Percentiles rank a stretch among this genome's conserved stretches.
phyloP scores from a whole-genome alignment of 2,113 vertebrate species.

The Lepisosteus oculatus region DNA sequence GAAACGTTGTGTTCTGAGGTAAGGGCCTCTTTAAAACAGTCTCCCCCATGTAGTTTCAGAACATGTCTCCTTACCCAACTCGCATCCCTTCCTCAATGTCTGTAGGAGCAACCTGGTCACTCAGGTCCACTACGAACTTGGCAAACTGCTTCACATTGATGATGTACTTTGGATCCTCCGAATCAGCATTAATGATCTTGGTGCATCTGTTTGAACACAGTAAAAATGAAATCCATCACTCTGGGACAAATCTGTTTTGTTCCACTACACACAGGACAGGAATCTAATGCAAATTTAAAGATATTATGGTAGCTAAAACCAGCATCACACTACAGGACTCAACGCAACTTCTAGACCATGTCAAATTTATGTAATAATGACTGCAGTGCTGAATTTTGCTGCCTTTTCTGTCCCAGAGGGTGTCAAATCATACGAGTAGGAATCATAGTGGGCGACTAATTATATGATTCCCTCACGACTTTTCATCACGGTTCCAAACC shows the following conservation, averaged over 20 bases:
- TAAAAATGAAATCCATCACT: neutral
- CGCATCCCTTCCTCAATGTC: constrained; percentile 99
- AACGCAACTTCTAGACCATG: neutral
- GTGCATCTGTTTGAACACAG: constrained; percentile 75
- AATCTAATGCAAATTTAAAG: neutral
- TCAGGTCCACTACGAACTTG: constrained; percentile 98
- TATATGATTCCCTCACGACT: no score
- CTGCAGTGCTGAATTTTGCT: no score
- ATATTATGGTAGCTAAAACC: neutral
- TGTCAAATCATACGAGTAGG: no score
- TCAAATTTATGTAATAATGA: no score
- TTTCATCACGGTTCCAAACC: no score
- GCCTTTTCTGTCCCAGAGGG: no score
- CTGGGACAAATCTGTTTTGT: neutral
- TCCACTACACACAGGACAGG: neutral
- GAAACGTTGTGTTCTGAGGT: no score
- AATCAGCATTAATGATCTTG: constrained; percentile 98
- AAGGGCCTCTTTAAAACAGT: no score
- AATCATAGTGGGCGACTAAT: no score
- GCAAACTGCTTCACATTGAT: constrained; percentile 99
- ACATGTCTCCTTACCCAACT: constrained; percentile 79
- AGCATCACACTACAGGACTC: neutral
- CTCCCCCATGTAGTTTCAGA: no score
- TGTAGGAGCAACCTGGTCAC: constrained; percentile 96
- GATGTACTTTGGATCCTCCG: constrained; percentile 97